Percentiles rank a stretch among this genome's conserved stretches.
phyloP scores from a whole-genome alignment of 2,113 vertebrate species.

The Ophiodon elongatus region DNA sequence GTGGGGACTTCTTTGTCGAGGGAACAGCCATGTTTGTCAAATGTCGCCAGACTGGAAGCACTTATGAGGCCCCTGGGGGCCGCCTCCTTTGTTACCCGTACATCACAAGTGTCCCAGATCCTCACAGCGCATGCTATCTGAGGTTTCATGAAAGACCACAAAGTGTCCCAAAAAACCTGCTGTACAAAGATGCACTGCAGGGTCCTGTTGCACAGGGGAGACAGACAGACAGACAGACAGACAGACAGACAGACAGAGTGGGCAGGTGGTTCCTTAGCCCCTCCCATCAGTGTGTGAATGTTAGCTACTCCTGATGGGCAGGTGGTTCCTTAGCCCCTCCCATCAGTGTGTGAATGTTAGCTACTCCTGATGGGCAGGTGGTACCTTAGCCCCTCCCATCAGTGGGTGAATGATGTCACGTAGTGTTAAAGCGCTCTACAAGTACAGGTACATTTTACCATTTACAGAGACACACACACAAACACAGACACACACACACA shows the following conservation, averaged over 20 bases:
- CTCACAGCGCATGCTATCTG: not conserved
- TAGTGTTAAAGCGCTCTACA: too few species aligned
- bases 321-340: too few species aligned
- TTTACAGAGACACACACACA: constrained; percentile 18
- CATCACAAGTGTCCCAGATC: constrained; percentile 50
- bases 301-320: too few species aligned
- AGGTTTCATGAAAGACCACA: constrained; percentile 46
- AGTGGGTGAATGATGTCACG: too few species aligned
- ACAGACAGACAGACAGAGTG: too few species aligned
- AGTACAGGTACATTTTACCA: too few species aligned
- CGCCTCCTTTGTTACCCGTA: constrained; percentile 35
- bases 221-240: too few species aligned
- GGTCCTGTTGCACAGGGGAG: constrained; percentile 55
- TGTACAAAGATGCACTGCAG: constrained; percentile 52
- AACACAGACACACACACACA: constrained; percentile 1
- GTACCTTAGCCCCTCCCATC: too few species aligned
- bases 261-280: too few species aligned
- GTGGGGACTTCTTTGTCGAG: constrained; percentile 19
- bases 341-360: too few species aligned
- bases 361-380: too few species aligned
- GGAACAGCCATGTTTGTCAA: constrained; percentile 21
- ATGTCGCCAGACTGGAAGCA: constrained; percentile 43
- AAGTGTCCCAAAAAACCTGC: constrained; percentile 44
- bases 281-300: too few species aligned
- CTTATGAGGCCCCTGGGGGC: constrained; percentile 21